These are phyloP conservation scores for Spea multiplicata DNA, from an alignment of 2,113 vertebrate genomes.

Conservation along the genomic window DNA sequence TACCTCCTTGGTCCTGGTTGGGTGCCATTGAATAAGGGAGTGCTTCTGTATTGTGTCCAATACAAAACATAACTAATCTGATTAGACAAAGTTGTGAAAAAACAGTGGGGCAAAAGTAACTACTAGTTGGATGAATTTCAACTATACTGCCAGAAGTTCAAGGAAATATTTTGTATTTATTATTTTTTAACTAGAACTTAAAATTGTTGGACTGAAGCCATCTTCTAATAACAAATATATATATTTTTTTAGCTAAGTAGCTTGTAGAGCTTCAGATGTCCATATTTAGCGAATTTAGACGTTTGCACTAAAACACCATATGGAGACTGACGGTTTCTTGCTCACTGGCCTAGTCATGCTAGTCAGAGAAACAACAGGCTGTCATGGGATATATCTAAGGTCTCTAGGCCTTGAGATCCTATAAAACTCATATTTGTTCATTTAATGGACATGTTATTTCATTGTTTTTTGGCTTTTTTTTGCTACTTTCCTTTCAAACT, in stretches of 20 bases:
- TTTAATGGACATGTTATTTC: too few species aligned
- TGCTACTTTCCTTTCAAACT: too few species aligned
- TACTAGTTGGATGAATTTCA: not conserved
- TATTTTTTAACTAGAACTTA: constrained; percentile 3
- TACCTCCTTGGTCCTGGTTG: not conserved
- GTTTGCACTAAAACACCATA: too few species aligned
- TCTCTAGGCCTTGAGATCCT: too few species aligned
- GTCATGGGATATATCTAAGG: too few species aligned
- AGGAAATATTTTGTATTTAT: constrained; percentile 14
- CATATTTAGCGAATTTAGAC: too few species aligned
- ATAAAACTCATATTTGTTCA: too few species aligned
- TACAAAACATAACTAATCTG: not conserved
- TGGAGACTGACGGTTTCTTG: too few species aligned
- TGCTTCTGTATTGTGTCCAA: not conserved
- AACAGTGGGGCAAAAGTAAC: not conserved
- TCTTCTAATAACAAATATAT: not conserved
- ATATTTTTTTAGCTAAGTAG: not conserved
- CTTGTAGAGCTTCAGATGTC: not conserved
- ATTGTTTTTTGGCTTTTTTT: too few species aligned
- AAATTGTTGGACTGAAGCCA: not conserved
- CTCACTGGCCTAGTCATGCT: too few species aligned
- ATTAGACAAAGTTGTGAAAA: not conserved
- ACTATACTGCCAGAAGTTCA: not conserved
- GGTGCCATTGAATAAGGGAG: not conserved
- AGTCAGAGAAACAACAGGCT: too few species aligned